These are phyloP conservation scores for Aphelocoma coerulescens DNA, from an alignment of 2,113 vertebrate species.

Conservation along the genomic window DNA sequence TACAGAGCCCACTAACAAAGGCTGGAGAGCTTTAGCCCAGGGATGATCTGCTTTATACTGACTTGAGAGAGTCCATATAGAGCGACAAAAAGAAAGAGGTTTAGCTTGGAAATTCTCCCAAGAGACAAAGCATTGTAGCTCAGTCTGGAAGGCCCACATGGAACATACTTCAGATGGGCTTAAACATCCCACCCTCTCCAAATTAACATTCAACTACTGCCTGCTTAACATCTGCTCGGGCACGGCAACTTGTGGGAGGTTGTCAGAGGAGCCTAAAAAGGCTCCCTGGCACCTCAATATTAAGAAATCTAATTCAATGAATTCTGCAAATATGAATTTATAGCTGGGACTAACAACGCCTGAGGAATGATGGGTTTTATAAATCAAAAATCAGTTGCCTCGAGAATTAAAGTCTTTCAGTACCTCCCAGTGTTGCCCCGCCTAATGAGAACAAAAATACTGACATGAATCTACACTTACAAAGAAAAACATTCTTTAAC, in stretches of 20 bases:
- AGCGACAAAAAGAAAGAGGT: slow-evolving; percentile 85
- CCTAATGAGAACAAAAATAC: neutral
- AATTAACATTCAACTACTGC: slow-evolving; percentile 97
- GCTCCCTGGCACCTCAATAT: slow-evolving; percentile 26
- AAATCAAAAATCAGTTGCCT: neutral
- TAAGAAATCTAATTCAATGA: slow-evolving; percentile 6
- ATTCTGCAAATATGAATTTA: neutral
- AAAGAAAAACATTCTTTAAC: neutral
- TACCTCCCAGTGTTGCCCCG: neutral
- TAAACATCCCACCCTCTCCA: slow-evolving; percentile 86
- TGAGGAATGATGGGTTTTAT: neutral
- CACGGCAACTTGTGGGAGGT: slow-evolving; percentile 57
- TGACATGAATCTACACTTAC: neutral
- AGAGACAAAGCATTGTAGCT: slow-evolving; percentile 83
- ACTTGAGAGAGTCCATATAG: slow-evolving; percentile 99
- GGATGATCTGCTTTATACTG: slow-evolving; percentile 98
- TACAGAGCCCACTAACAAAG: slow-evolving; percentile 96
- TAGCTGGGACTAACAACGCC: neutral
- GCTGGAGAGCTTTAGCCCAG: slow-evolving; percentile 94
- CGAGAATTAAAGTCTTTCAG: neutral
- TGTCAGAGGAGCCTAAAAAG: slow-evolving; percentile 42
- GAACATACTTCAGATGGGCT: slow-evolving; percentile 87
- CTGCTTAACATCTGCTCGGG: slow-evolving; percentile 94
- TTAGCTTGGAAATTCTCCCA: slow-evolving; percentile 92
- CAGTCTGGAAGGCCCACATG: slow-evolving; percentile 79